Conservation (phyloP, 2,888 invertebrate genomes). For the Phrixothrix hirtus region DNA sequence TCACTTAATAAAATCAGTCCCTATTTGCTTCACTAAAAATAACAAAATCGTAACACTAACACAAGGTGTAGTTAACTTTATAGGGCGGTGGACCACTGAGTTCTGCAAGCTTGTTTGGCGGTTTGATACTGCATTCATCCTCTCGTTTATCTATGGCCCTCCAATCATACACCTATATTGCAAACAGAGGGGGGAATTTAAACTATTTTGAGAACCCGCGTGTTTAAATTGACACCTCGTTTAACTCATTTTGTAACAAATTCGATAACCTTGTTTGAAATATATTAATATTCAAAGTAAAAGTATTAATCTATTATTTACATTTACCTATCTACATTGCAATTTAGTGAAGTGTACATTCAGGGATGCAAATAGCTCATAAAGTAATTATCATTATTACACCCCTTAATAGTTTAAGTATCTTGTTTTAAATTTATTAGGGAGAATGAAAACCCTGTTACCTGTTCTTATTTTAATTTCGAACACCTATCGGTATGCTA, state of each 20-base stretch:
- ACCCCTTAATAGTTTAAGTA: too few relatives aligned
- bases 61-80: slow-evolving; percentile 36
- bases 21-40: slow-evolving; percentile 31
- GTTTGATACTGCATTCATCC: slow-evolving; percentile 38
- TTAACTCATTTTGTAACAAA: slow-evolving; percentile 26
- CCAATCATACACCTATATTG: slow-evolving; percentile 36
- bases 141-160: slow-evolving; percentile 36
- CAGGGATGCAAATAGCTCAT: too few relatives aligned
- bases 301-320: too few relatives aligned
- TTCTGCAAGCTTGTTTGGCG: slow-evolving; percentile 33
- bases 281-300: too few relatives aligned
- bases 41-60: slow-evolving; percentile 28
- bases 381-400: too few relatives aligned
- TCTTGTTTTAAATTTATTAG: too few relatives aligned
- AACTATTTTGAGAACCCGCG: slow-evolving; percentile 27
- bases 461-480: too few relatives aligned
- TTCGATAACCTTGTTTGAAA: too few relatives aligned
- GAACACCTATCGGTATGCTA: too few relatives aligned
- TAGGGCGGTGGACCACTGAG: slow-evolving; percentile 39
- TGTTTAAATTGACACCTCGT: slow-evolving; percentile 27
- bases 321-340: too few relatives aligned
- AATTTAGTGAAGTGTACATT: too few relatives aligned
- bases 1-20: slow-evolving; percentile 32
- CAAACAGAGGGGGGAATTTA: slow-evolving; percentile 30
- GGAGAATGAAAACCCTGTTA: too few relatives aligned